Percentiles rank a stretch among this genome's conserved stretches.
Conservation (phyloP, 1,140 invertebrate species). For the Platorchestia sp. region DNA sequence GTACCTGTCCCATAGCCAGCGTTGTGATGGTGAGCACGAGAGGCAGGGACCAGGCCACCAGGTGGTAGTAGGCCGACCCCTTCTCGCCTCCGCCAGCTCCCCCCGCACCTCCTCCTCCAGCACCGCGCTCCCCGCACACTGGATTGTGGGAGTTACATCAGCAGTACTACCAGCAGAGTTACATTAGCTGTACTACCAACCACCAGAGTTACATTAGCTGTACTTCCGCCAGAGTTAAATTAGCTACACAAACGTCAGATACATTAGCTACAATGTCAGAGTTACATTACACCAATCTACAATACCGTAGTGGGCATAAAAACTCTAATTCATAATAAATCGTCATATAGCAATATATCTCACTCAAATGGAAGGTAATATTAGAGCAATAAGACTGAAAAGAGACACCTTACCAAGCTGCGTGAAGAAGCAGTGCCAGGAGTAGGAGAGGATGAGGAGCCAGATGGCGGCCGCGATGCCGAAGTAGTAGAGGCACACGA, state of each 20-base stretch:
- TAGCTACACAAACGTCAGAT: too few species aligned
- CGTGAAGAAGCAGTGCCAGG: conserved; percentile 91
- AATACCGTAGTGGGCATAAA: not conserved
- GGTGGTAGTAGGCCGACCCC: conserved; percentile 90
- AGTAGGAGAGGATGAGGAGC: conserved; percentile 95
- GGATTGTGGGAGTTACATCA: not conserved
- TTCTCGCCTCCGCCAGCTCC: conserved; percentile 81
- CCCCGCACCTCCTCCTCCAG: conserved; percentile 68
- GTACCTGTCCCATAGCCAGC: conserved; percentile 82
- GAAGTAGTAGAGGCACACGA: conserved; percentile 96
- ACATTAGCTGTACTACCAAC: too few species aligned
- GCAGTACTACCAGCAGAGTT: too few species aligned
- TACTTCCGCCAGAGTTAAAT: too few species aligned
- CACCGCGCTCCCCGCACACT: conserved; percentile 46
- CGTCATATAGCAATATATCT: not conserved
- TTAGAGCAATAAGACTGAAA: not conserved
- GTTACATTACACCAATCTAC: too few species aligned
- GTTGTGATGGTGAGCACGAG: conserved; percentile 90
- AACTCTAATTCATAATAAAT: not conserved
- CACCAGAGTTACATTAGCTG: too few species aligned
- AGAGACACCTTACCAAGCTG: conserved; percentile 77
- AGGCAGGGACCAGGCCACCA: conserved; percentile 95
- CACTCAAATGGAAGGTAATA: not conserved
- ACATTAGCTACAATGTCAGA: too few species aligned
- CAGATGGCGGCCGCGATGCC: conserved; percentile 94